Evolutionary conservation across 2,113 vertebrate species (phyloP).

Genomic region (Octodon degus): DNA sequence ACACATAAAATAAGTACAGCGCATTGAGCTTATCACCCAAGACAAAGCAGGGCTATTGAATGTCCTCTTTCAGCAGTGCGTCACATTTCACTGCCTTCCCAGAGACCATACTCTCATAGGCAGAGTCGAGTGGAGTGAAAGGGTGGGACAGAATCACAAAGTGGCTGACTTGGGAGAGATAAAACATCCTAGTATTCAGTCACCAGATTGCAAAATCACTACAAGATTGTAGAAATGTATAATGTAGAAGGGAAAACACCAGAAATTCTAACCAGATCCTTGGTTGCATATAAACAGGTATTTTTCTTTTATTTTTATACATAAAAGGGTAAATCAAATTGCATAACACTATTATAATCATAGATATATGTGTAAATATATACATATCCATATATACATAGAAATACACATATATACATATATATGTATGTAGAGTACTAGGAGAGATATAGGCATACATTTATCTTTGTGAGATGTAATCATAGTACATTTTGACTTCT

Average conservation of each 20-base stretch:
- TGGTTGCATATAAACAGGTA: neutral
- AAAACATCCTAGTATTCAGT: neutral
- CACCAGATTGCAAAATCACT: neutral
- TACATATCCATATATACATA: no score
- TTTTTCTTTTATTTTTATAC: neutral
- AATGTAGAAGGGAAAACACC: neutral
- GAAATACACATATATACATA: no score
- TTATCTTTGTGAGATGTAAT: neutral
- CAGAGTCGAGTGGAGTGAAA: neutral
- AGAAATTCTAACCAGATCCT: neutral
- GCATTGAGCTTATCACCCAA: slow-evolving; percentile 40
- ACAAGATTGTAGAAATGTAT: neutral
- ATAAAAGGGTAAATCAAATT: neutral
- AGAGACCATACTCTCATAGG: accelerated
- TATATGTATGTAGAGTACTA: neutral
- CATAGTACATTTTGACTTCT: neutral
- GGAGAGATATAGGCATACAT: neutral
- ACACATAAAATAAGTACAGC: neutral
- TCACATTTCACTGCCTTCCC: neutral
- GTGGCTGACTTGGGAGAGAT: neutral
- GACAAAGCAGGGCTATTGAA: neutral
- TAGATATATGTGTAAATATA: neutral
- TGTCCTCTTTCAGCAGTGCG: neutral
- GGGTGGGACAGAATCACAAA: neutral
- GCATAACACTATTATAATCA: neutral